Base-by-base conservation (phyloP, 2,888 invertebrate genomes). In the Acronicta leporina region DNA sequence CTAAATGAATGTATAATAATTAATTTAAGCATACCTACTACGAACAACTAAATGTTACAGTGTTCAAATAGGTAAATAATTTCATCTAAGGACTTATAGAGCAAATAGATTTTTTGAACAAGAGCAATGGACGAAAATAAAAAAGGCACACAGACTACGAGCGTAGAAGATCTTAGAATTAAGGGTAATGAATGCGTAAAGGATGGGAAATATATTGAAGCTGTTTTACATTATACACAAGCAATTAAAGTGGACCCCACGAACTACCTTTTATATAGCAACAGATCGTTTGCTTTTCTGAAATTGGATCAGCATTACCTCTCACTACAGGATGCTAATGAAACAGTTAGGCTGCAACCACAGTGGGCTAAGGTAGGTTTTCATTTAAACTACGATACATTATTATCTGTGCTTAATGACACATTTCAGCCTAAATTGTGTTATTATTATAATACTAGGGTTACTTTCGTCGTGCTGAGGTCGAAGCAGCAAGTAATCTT, bases 261-360 rank as follows among this genome's bases (percentile, higher is more conserved):
- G 66, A 97, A 97, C 90, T 96, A 95, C 82, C 94, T 96, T 14
- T 86, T 97, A 46, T 96, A 96, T 88, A 97, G 97, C 83, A 98
- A 98, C 87, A 95, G 98, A 82, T 97, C 97, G 6, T 95, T 96
- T 82, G 97, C 97, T 11, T 97, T 97, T 88, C 90, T 98, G 38
- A 97, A 97, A 88, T 90, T 97, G 73, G 96, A 97, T 78, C 97
- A 97, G 84, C 97, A 96, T 88, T 97, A 96, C 87, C 95, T 96
- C 73, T 96, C 97, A 0, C 90, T 97, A 77, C 96, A 97, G 86
- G 98, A 98, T 95, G 97, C 98, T 2, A 95, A 96, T 80, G 96
- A 96, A 87, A 96, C 96, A 4, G 97, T 97, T 54, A 94, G 95
- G 82, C 85, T 97, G 55, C 96, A 96, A 84, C 97, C 97, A 15